A percentile compares a stretch with the other conserved stretches of the same genome.
Conservation (phyloP, 2,888 invertebrate species). For the Onthophagus sagittarius region DNA sequence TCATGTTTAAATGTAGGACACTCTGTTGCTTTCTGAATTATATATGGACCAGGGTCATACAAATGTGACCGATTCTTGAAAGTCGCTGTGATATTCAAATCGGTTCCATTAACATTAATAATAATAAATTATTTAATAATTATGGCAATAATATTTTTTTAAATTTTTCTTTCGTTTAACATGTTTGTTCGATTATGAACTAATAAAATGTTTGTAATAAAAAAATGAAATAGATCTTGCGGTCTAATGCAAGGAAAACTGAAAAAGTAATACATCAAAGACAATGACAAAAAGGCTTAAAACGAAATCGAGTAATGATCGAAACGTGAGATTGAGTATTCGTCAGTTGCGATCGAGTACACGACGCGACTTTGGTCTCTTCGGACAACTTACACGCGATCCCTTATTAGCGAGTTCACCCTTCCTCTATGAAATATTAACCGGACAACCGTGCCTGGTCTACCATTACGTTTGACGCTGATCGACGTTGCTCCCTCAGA, state of each 20-base stretch:
- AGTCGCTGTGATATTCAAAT: not conserved
- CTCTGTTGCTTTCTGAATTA: not conserved
- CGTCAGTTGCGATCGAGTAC: conserved; percentile 6
- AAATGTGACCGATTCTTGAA: not conserved
- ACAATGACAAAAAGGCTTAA: not conserved
- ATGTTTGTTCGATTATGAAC: not conserved
- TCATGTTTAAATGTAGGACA: not conserved
- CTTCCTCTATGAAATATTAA: conserved; percentile 30
- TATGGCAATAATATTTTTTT: not conserved
- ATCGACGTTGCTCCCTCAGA: conserved; percentile 18
- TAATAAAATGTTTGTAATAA: not conserved
- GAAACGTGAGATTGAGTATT: not conserved
- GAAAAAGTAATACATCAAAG: not conserved
- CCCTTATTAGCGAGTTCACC: conserved; percentile 28
- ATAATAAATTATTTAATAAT: no score
- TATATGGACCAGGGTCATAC: not conserved
- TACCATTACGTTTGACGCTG: conserved; percentile 6
- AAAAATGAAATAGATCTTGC: not conserved
- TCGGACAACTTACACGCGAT: conserved; percentile 25
- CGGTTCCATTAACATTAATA: no score
- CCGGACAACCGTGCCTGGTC: conserved; percentile 20
- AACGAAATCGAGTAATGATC: not conserved
- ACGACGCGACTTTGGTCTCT: conserved; percentile 20
- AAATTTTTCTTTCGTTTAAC: not conserved
- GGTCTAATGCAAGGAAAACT: not conserved